These are phyloP conservation scores for Numenius phaeopus DNA, from an alignment of 2,797 vertebrate species.

Conservation along the genomic window DNA sequence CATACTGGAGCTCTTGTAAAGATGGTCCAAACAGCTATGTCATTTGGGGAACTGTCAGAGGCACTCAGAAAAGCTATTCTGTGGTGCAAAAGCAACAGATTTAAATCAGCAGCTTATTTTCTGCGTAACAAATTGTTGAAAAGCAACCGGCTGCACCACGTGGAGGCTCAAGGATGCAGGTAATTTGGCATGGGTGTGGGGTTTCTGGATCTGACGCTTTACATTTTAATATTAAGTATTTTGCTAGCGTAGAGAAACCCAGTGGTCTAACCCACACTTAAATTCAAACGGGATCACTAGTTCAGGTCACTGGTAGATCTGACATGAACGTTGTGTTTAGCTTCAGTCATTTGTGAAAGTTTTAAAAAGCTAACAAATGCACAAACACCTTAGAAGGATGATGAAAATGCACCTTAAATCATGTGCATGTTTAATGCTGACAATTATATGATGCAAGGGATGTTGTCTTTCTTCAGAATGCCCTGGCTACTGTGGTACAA, in stretches of 20 bases:
- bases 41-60: conserved; percentile 77
- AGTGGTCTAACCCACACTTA: not conserved
- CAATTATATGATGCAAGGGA: not conserved
- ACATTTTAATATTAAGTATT: not conserved
- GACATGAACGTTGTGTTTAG: not conserved
- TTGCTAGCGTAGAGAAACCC: not conserved
- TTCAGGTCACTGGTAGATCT: not conserved
- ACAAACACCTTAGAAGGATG: not conserved
- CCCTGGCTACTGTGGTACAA: not conserved
- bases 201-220: not conserved
- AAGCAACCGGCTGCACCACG: conserved; percentile 79
- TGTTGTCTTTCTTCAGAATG: not conserved
- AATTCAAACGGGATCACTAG: not conserved
- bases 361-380: not conserved
- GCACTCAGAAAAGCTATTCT: conserved; percentile 71
- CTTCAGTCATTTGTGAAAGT: not conserved
- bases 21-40: conserved; percentile 59
- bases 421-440: not conserved
- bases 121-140: conserved; percentile 80
- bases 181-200: not conserved
- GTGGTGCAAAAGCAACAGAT: conserved; percentile 78
- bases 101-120: conserved; percentile 71
- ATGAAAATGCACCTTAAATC: not conserved
- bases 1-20: conserved; percentile 52
- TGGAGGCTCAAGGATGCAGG: conserved; percentile 82